Evolutionary conservation across 2,797 vertebrate genomes (phyloP), one percentile per base, ranked within the genome.

Genomic region (Etheostoma perlongum): DNA sequence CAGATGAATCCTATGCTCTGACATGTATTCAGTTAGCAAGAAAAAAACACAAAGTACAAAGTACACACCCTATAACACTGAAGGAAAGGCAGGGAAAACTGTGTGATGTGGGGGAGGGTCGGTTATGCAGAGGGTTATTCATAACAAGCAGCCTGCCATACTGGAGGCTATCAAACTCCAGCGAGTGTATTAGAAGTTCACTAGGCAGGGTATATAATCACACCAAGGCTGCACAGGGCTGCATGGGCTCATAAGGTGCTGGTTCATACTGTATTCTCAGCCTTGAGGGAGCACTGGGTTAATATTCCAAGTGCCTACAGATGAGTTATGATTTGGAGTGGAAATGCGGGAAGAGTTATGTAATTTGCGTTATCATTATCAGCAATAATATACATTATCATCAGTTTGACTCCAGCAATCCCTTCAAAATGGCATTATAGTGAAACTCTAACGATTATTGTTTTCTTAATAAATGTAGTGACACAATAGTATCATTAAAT

Each of bases 101-200:
- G 61, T 74, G 63, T 83, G 71, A 78, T 74, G 51, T 79, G 74
- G 74, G 77, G 84, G 83, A 72, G 63, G 79, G 76, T 59, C 6
- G 23, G 78, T 77, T 70, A 70, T 73, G 87, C 55, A 59, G 63
- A 73, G 81, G 65, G 81, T 89, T 89, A 90, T 90, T 90, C 88
- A 88, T 78, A 91, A 91, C 86, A 83, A 81, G 83, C 74, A 87
- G 82, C 72, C 60, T 83, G 84, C 67, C 62, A 64, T 36, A 80
- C 86, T 82, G 75, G 74, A 93, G 85, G 89, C 86, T 75, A 86
- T 89, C 84, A 80, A 83, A 86, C 84, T 78, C 57, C 79, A 81
- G 67, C 40, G 15, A 83, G 72, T 80, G 61, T 78, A 90, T 89
- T 84, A 90, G 78, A 76, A 64, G 58, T 84, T 89, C 81, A 88